These are phyloP conservation scores for Ectobius pallidus DNA, from an alignment of 2,888 invertebrate species.

Conservation along the genomic window DNA sequence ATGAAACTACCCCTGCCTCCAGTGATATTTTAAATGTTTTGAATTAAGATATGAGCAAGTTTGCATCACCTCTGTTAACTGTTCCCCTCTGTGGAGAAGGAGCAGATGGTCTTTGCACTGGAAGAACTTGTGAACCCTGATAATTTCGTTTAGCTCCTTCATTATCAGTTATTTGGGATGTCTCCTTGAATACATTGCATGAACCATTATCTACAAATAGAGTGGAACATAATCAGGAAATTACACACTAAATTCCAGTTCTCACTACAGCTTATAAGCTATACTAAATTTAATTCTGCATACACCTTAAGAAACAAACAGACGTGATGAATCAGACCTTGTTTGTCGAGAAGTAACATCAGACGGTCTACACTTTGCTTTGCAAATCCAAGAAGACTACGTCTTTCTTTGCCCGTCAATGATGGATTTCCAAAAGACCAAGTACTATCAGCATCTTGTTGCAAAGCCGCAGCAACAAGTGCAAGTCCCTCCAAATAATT, in stretches of 20 bases:
- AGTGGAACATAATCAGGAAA: no score
- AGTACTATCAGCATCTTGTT: slow-evolving; percentile 28
- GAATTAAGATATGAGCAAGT: no score
- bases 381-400: slow-evolving; percentile 32
- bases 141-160: background rate
- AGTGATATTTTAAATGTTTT: no score
- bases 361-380: slow-evolving; percentile 33
- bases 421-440: slow-evolving; percentile 21
- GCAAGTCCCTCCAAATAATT: slow-evolving; percentile 35
- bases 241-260: no score
- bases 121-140: background rate
- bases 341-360: slow-evolving; percentile 28
- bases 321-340: no score
- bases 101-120: background rate
- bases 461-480: slow-evolving; percentile 32
- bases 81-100: background rate
- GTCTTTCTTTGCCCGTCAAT: slow-evolving; percentile 25
- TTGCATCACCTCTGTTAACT: background rate
- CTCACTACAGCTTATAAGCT: no score
- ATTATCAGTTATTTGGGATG: slow-evolving; percentile 14
- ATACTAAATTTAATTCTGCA: no score
- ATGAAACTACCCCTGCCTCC: no score
- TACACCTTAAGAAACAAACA: no score
- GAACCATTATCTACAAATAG: slow-evolving; percentile 2
- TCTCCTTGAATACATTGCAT: slow-evolving; percentile 11